Percentiles rank a stretch among this genome's conserved stretches.
Conservation (phyloP, 2,888 invertebrate genomes). For the Caenorhabditis imperialis region DNA sequence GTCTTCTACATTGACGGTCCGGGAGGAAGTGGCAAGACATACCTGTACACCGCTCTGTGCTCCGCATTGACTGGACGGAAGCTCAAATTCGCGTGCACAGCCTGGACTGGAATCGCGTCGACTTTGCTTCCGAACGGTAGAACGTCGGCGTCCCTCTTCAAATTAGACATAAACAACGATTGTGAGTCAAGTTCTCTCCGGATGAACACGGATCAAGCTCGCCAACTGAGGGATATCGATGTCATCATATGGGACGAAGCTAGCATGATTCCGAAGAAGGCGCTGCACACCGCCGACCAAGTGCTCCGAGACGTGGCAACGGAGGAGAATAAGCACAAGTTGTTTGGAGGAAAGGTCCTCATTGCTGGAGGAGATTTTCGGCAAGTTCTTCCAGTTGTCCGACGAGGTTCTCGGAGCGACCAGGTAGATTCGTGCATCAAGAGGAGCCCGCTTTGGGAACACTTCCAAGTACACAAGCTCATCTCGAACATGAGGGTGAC, state of each 20-base stretch:
- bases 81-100: slow-evolving; percentile 58
- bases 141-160: slow-evolving; percentile 79
- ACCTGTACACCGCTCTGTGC: slow-evolving; percentile 78
- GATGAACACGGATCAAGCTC: slow-evolving; percentile 15
- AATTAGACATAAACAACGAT: slow-evolving; percentile 19
- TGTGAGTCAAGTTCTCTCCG: not conserved
- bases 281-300: slow-evolving; percentile 30
- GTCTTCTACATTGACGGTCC: slow-evolving; percentile 78
- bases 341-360: slow-evolving; percentile 1
- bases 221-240: slow-evolving; percentile 4
- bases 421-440: slow-evolving; percentile 31
- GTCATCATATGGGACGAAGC: slow-evolving; percentile 53
- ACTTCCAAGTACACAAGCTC: slow-evolving; percentile 7
- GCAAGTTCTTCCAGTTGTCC: slow-evolving; percentile 46
- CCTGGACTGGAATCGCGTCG: slow-evolving; percentile 80
- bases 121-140: slow-evolving; percentile 79
- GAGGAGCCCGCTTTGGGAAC: slow-evolving; percentile 12
- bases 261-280: slow-evolving; percentile 47
- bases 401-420: slow-evolving; percentile 11
- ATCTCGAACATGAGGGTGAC: slow-evolving; percentile 27
- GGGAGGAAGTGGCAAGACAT: slow-evolving; percentile 80
- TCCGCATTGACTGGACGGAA: slow-evolving; percentile 72
- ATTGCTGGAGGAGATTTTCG: slow-evolving; percentile 52
- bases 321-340: not conserved
- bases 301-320: slow-evolving; percentile 29